These are phyloP conservation scores for Brachionus sp. DNA, from an alignment of 1,140 invertebrate species.

Conservation along the genomic window DNA sequence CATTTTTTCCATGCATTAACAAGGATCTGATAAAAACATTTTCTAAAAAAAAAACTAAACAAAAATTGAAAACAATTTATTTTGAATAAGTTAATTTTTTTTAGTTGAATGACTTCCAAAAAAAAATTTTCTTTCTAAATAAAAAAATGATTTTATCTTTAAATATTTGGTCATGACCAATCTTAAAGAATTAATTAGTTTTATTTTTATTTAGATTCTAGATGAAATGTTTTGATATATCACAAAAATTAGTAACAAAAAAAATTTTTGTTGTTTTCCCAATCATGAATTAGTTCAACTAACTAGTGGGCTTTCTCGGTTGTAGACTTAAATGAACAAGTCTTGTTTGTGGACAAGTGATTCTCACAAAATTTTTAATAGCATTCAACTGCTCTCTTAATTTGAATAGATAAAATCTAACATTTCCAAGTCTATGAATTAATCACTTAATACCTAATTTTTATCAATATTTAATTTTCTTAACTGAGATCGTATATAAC, in stretches of 20 bases:
- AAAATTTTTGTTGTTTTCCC: background rate
- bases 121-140: background rate
- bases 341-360: background rate
- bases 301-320: background rate
- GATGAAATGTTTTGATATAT: background rate
- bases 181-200: background rate
- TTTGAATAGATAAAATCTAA: background rate
- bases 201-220: background rate
- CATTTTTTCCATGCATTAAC: background rate
- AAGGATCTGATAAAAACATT: background rate
- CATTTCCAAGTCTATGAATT: background rate
- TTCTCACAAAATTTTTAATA: background rate
- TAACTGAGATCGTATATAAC: background rate
- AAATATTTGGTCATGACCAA: background rate
- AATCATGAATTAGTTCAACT: background rate
- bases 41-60: background rate
- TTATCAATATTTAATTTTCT: too few species aligned
- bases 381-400: background rate
- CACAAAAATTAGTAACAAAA: background rate
- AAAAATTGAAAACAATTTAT: background rate
- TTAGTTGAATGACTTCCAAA: background rate
- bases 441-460: background rate
- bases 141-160: background rate
- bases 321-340: background rate
- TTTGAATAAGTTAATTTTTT: background rate